phyloP scores from a whole-genome alignment of 2,888 invertebrate species.

The Pristionchus japonicus region DNA sequence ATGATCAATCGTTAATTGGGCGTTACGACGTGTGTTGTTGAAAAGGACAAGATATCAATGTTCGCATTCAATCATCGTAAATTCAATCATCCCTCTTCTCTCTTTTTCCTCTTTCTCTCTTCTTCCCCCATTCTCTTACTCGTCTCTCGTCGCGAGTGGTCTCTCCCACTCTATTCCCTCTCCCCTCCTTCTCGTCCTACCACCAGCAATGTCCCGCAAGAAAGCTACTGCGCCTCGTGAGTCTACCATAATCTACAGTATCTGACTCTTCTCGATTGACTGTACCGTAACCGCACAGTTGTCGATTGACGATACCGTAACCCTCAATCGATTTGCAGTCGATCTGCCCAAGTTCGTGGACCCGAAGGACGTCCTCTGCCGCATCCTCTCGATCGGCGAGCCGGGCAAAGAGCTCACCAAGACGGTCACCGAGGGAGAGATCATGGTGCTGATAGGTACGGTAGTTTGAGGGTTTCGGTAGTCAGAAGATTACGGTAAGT shows the following conservation, averaged over 20 bases:
- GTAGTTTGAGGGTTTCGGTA: background rate
- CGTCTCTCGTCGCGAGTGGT: background rate
- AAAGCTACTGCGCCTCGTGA: background rate
- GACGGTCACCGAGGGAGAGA: slow-evolving; percentile 7
- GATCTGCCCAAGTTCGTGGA: slow-evolving; percentile 8
- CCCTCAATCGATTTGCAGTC: too few relatives aligned
- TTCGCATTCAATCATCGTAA: background rate
- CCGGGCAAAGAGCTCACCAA: background rate
- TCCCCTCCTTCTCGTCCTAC: background rate
- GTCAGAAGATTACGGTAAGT: background rate
- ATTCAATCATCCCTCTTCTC: background rate
- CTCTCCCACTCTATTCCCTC: background rate
- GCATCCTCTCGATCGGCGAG: background rate
- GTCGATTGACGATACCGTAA: background rate
- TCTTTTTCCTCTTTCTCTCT: background rate
- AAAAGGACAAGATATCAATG: background rate
- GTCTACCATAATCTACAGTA: background rate
- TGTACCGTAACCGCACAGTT: background rate
- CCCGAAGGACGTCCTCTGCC: slow-evolving; percentile 1
- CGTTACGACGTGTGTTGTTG: too few relatives aligned
- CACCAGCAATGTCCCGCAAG: background rate
- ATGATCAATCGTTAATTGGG: background rate
- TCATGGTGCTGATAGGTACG: background rate
- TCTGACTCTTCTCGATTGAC: too few relatives aligned
- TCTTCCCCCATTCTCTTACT: background rate